phyloP scores from a whole-genome alignment of 2,797 vertebrate genomes.

The Sebastes minor region DNA sequence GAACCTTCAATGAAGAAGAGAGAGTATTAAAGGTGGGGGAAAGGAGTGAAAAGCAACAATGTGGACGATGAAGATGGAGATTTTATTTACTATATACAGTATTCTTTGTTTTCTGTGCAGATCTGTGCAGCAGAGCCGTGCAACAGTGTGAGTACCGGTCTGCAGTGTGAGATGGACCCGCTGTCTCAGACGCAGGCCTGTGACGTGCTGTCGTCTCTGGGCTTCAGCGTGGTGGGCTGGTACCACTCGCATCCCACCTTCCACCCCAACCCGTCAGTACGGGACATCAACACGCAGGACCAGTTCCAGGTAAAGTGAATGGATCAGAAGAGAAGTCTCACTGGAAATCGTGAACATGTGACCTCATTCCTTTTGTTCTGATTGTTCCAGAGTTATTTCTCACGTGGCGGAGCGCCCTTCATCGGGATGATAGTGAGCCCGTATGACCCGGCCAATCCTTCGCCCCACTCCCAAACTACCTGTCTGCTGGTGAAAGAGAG shows the following conservation, averaged over 20 bases:
- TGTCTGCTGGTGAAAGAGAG: slow-evolving; percentile 94
- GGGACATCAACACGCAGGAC: slow-evolving; percentile 96
- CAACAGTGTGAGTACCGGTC: slow-evolving; percentile 94
- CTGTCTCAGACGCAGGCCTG: slow-evolving; percentile 96
- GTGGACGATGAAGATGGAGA: neutral
- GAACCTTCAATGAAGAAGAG: slow-evolving; percentile 87
- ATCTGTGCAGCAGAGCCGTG: slow-evolving; percentile 93
- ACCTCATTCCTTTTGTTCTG: neutral
- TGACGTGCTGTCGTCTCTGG: slow-evolving; percentile 87
- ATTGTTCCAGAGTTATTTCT: slow-evolving; percentile 92
- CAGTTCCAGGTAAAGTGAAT: slow-evolving; percentile 91
- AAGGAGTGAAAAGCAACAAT: neutral
- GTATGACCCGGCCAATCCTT: slow-evolving; percentile 92
- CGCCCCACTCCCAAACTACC: slow-evolving; percentile 93
- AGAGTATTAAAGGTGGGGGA: slow-evolving; percentile 88
- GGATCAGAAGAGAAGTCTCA: neutral
- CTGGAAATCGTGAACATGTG: neutral
- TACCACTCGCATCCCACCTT: slow-evolving; percentile 98
- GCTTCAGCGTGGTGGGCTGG: slow-evolving; percentile 93
- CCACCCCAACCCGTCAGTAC: slow-evolving; percentile 94
- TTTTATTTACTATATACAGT: neutral
- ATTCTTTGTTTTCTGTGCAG: slow-evolving; percentile 66
- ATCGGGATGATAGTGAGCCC: slow-evolving; percentile 99
- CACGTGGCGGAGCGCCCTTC: slow-evolving; percentile 95
- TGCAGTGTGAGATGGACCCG: slow-evolving; percentile 99